Evolutionary conservation across 2,113 vertebrate genomes (phyloP), one percentile per base, ranked within the genome.

Genomic region (Brienomyrus brachyistius): DNA sequence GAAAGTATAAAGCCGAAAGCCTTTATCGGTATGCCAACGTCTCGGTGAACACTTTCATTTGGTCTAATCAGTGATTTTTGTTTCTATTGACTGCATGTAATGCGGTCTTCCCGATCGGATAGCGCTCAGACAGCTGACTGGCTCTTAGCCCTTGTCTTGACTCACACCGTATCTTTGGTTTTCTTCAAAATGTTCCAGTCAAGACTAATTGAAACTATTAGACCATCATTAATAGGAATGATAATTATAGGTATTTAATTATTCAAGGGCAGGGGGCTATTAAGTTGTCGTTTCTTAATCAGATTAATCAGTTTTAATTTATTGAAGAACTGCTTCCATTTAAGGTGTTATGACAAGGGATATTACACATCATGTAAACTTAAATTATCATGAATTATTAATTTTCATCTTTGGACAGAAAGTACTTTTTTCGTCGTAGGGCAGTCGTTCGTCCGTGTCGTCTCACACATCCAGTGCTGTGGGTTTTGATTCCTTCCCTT

Each of bases 241-340:
- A 82, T 82, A 82, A 82, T 82, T 82, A 82, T 82, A 82, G 77
- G 15, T 45, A 82, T 82, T 82, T 82, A 82, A 82, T 82, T 82
- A 82, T 82, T 82, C 40, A 82, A 82, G 40, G 43, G 77, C 40
- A 82, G n/a, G 43, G 77, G 9, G 43, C 74, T 45, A 45, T 82
- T 82, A 82, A 82, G 77, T 82, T 45, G 19, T 82, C 77, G n/a
- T 82, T 82, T 45, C 31, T 82, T 82, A 82, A 82, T 82, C 77
- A 82, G 31, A 82, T 82, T 19, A 21, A 82, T 82, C 40, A 82
- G 40, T 45, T 45, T 82, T 40, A 82, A 82, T 70, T 70, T 70
- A 45, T 82, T 82, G 77, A 82, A 82, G 43, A 40, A 45, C 77
- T 45, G 77, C 5, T 8, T 82, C 43, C 62, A 70, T 70, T 70